Evolutionary conservation across 2,888 invertebrate species (phyloP).

Genomic region (Altica lythri): DNA sequence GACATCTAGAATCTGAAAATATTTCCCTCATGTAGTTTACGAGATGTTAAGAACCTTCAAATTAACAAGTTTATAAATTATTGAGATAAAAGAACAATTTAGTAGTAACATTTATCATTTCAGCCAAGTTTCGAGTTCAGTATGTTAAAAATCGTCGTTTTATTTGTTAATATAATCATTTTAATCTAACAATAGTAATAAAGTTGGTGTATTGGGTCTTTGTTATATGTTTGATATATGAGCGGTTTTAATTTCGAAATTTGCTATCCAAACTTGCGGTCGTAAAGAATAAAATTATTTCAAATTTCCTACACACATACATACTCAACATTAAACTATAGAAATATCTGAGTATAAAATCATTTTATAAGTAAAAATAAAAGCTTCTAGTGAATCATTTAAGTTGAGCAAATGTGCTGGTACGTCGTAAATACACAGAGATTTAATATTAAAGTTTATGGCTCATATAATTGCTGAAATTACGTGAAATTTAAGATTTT

Average conservation of each 20-base stretch:
- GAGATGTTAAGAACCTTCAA: no score
- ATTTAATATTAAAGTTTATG: conserved; percentile 1
- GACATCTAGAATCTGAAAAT: no score
- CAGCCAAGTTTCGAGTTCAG: no score
- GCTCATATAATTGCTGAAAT: background rate
- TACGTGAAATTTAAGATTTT: conserved; percentile 1
- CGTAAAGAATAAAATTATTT: conserved; percentile 21
- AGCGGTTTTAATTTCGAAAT: conserved; percentile 8
- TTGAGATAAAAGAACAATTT: no score
- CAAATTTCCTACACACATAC: background rate
- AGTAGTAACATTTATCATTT: no score
- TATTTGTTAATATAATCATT: no score
- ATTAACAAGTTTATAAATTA: no score
- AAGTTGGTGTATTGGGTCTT: no score
- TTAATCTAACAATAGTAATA: no score
- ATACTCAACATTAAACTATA: background rate
- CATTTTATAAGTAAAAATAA: conserved; percentile 2
- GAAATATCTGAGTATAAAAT: background rate
- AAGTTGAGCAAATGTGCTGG: background rate
- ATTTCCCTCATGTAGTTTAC: no score
- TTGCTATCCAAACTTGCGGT: conserved; percentile 6
- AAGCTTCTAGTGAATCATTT: background rate
- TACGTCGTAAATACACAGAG: background rate
- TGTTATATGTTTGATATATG: no score
- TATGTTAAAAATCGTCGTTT: no score